These are phyloP conservation scores for Hemaris fuciformis DNA, from an alignment of 2,888 invertebrate genomes.

Conservation along the genomic window DNA sequence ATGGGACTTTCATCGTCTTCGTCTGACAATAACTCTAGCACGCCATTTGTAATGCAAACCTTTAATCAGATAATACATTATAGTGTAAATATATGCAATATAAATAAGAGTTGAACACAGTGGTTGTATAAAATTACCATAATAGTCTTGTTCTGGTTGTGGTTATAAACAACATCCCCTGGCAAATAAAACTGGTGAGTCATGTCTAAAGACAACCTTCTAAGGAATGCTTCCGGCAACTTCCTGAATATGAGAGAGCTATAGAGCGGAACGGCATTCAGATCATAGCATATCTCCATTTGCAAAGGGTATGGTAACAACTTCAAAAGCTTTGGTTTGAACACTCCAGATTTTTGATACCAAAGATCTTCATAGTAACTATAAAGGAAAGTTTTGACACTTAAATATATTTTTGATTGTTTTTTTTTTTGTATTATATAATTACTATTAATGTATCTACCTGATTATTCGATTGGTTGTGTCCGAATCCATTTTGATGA, in stretches of 20 bases:
- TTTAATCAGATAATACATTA: conserved; percentile 27
- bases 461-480: conserved; percentile 67
- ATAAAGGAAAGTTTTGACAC: conserved; percentile 16
- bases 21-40: conserved; percentile 73
- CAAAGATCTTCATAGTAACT: conserved; percentile 79
- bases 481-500: conserved; percentile 66
- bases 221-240: conserved; percentile 76
- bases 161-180: conserved; percentile 75
- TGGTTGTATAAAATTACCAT: conserved; percentile 56
- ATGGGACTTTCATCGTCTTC: conserved; percentile 80
- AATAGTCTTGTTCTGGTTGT: conserved; percentile 74
- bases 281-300: conserved; percentile 78
- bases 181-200: conserved; percentile 77
- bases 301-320: conserved; percentile 71
- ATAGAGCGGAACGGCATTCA: conserved; percentile 75
- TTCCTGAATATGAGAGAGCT: conserved; percentile 76
- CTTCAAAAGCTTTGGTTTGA: conserved; percentile 63
- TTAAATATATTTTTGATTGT: neutral
- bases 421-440: neutral
- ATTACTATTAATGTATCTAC: conserved; percentile 36
- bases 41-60: conserved; percentile 76
- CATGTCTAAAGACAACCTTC: conserved; percentile 75
- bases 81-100: conserved; percentile 9
- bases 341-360: conserved; percentile 77
- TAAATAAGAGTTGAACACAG: conserved; percentile 24